These are phyloP conservation scores for Potorous gilbertii DNA, from an alignment of 2,797 vertebrate species.

Conservation along the genomic window DNA sequence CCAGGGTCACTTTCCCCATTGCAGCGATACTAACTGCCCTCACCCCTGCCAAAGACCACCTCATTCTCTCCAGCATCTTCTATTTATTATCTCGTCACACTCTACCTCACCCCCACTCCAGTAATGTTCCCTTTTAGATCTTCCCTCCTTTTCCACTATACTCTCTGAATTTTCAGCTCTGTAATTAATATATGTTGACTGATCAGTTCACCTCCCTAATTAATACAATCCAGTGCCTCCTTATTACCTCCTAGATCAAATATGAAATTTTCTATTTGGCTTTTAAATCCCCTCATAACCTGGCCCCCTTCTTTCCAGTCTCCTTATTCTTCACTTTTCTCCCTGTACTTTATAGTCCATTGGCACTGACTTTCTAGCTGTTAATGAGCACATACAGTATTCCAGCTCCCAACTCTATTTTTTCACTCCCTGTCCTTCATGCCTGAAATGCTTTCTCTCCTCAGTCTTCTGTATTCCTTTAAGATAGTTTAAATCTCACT, in stretches of 20 bases:
- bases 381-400: background rate
- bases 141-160: background rate
- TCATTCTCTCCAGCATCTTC: background rate
- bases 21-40: background rate
- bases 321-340: background rate
- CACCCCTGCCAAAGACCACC: background rate
- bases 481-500: background rate
- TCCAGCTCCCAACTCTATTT: background rate
- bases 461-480: background rate
- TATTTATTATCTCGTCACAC: background rate
- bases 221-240: background rate
- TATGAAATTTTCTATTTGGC: background rate
- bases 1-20: background rate
- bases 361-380: background rate
- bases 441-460: background rate
- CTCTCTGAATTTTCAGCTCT: background rate
- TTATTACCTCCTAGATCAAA: background rate
- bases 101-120: background rate
- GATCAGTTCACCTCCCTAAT: background rate
- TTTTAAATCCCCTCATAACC: background rate
- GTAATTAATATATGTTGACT: background rate
- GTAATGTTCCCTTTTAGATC: background rate
- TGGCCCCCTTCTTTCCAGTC: background rate
- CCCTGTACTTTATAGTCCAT: background rate
- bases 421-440: background rate